Conservation (phyloP, 1,140 invertebrate genomes). For the Pogonognathellus flavescens region DNA sequence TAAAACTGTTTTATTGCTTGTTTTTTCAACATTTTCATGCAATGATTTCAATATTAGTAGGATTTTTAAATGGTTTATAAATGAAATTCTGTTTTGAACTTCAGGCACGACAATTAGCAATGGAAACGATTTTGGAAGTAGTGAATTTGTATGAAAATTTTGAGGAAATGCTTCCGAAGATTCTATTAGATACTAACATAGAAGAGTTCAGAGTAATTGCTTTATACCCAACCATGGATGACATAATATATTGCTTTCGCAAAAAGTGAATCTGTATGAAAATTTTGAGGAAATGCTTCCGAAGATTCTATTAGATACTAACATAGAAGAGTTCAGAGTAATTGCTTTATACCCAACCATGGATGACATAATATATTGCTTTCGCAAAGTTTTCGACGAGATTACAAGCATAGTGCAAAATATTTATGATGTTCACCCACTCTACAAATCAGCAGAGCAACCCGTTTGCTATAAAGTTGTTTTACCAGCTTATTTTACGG, state of each 20-base stretch:
- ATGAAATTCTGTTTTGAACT: neutral
- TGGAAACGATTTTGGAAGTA: constrained; percentile 53
- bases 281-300: constrained; percentile 58
- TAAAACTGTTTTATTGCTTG: too few species aligned
- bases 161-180: constrained; percentile 53
- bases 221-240: constrained; percentile 54
- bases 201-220: constrained; percentile 54
- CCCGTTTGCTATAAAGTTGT: constrained; percentile 14
- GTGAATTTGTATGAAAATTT: constrained; percentile 63
- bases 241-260: constrained; percentile 63
- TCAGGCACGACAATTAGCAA: constrained; percentile 54
- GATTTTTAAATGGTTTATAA: neutral
- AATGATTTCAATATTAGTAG: neutral
- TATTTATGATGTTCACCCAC: constrained; percentile 53
- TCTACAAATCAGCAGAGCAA: constrained; percentile 27
- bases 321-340: constrained; percentile 54
- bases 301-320: constrained; percentile 59
- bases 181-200: constrained; percentile 60
- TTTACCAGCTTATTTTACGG: constrained; percentile 51
- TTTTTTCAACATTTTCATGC: neutral
- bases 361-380: constrained; percentile 62
- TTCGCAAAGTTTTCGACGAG: constrained; percentile 65
- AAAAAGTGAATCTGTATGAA: too few species aligned
- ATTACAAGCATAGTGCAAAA: constrained; percentile 53
- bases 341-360: constrained; percentile 56